These are phyloP conservation scores for Ischnus inquisitorius DNA, from an alignment of 2,888 invertebrate species.

Conservation along the genomic window DNA sequence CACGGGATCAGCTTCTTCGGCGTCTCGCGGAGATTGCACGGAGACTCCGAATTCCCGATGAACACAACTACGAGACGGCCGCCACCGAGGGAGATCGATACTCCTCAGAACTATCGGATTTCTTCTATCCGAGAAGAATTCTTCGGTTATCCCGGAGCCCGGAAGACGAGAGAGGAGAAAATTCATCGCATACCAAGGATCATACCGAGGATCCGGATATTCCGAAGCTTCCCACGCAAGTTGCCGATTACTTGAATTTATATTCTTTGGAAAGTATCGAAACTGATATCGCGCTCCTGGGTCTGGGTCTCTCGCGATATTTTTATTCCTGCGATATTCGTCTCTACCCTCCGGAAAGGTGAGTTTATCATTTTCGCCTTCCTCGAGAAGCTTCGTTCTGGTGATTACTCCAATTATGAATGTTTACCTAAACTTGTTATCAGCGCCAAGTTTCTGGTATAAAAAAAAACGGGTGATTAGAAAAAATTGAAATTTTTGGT, in stretches of 20 bases:
- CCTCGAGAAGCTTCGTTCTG: no score
- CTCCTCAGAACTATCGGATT: neutral
- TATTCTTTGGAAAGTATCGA: neutral
- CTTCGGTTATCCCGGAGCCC: conserved; percentile 6
- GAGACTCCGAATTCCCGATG: conserved; percentile 9
- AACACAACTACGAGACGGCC: neutral
- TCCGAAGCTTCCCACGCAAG: neutral
- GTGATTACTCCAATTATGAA: no score
- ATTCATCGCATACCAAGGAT: neutral
- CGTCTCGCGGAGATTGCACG: neutral
- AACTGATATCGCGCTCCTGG: neutral
- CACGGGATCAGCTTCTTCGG: neutral
- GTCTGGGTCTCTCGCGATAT: no score
- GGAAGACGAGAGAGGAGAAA: neutral
- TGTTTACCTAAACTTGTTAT: no score
- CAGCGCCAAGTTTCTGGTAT: no score
- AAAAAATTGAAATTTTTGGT: no score
- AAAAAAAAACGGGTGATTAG: no score
- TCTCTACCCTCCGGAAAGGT: no score
- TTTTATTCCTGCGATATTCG: no score
- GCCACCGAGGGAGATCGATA: neutral
- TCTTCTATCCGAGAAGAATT: conserved; percentile 4
- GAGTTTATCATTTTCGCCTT: no score
- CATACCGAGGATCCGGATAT: neutral
- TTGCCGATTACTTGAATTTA: neutral